Conservation (phyloP, 2,888 invertebrate genomes). For the Dryocosmus kuriphilus region DNA sequence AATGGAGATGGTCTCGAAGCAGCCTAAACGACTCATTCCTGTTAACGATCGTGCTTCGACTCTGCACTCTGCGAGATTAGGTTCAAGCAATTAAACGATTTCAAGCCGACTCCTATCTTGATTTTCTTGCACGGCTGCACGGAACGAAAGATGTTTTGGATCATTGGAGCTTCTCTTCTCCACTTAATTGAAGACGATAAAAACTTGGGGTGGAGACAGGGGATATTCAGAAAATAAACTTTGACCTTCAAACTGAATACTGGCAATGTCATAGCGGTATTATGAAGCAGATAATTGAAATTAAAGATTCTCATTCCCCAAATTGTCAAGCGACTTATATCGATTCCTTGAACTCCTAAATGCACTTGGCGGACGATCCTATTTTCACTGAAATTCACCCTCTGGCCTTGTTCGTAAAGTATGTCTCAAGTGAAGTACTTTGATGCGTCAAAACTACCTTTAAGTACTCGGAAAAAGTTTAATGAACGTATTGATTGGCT, state of each 20-base stretch:
- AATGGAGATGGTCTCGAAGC: constrained; percentile 50
- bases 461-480: not conserved
- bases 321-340: not conserved
- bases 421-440: not conserved
- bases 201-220: constrained; percentile 11
- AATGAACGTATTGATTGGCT: not conserved
- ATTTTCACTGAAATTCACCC: not conserved
- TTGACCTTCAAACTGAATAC: constrained; percentile 8
- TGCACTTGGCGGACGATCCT: not conserved
- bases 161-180: constrained; percentile 31
- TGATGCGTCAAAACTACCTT: not conserved
- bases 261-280: not conserved
- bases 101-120: constrained; percentile 43
- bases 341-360: not conserved
- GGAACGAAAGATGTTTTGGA: constrained; percentile 38
- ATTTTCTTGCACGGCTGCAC: constrained; percentile 36
- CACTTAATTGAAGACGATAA: constrained; percentile 31
- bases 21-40: constrained; percentile 46
- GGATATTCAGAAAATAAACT: constrained; percentile 18
- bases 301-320: not conserved
- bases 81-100: constrained; percentile 60
- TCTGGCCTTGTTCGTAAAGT: not conserved
- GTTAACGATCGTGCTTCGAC: constrained; percentile 45
- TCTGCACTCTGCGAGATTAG: constrained; percentile 57
- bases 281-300: not conserved